phyloP scores from a whole-genome alignment of 2,888 invertebrate species.

The Saturnia pavonia region DNA sequence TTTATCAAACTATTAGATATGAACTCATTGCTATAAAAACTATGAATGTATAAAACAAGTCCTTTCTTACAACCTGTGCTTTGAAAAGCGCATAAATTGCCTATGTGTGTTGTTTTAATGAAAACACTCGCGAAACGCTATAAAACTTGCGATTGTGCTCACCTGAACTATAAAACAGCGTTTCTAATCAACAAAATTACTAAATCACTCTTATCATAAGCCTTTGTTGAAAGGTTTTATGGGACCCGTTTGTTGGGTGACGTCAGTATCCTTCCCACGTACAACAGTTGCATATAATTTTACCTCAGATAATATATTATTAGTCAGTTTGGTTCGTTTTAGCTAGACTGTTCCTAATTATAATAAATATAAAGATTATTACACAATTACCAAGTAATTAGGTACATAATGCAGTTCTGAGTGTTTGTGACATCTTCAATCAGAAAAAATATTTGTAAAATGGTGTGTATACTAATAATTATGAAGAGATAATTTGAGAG shows the following conservation, averaged over 20 bases:
- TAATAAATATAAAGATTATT: slow-evolving; percentile 39
- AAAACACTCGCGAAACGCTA: slow-evolving; percentile 7
- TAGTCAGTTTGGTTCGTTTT: slow-evolving; percentile 23
- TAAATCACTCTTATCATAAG: slow-evolving; percentile 37
- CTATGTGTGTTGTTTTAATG: neutral
- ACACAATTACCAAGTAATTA: slow-evolving; percentile 29
- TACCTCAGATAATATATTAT: slow-evolving; percentile 23
- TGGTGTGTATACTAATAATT: neutral
- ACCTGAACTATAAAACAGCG: slow-evolving; percentile 20
- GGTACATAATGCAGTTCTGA: slow-evolving; percentile 45
- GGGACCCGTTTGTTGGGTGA: slow-evolving; percentile 46
- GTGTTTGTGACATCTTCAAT: slow-evolving; percentile 68
- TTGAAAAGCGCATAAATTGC: neutral
- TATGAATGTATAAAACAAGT: neutral
- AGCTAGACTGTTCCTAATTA: slow-evolving; percentile 33
- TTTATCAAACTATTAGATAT: too few relatives aligned
- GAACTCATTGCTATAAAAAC: neutral
- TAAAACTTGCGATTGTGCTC: slow-evolving; percentile 16
- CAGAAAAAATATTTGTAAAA: too few relatives aligned
- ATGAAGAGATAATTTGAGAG: too few relatives aligned
- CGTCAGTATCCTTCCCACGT: slow-evolving; percentile 64
- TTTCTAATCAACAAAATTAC: slow-evolving; percentile 28
- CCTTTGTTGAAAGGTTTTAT: slow-evolving; percentile 37
- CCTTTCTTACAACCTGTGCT: neutral
- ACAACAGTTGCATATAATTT: slow-evolving; percentile 43